These are phyloP conservation scores for Rana temporaria DNA, from an alignment of 2,113 vertebrate genomes.

Conservation along the genomic window DNA sequence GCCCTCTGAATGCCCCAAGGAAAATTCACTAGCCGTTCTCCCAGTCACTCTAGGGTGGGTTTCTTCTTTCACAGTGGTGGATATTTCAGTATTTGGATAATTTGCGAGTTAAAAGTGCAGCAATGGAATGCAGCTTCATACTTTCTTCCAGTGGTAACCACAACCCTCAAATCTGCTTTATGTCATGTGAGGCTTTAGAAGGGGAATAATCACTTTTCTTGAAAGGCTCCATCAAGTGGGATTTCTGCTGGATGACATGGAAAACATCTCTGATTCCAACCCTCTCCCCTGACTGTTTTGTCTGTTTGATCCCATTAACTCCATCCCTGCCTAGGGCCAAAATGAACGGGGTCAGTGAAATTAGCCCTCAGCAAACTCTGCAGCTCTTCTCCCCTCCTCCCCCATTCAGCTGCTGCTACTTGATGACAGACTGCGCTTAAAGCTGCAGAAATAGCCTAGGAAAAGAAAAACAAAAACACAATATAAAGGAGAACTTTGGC, in stretches of 20 bases:
- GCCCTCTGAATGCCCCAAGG: no score
- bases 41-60: no score
- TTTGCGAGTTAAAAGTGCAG: not conserved
- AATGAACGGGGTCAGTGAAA: constrained; percentile 45
- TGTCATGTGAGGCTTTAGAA: constrained; percentile 47
- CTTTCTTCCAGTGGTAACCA: not conserved
- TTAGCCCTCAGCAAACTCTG: constrained; percentile 6
- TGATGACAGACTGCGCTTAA: constrained; percentile 17
- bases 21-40: no score
- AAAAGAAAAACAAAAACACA: not conserved
- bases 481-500: not conserved
- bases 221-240: constrained; percentile 28
- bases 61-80: not conserved
- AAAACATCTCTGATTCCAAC: constrained; percentile 26
- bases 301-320: constrained; percentile 55
- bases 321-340: constrained; percentile 39
- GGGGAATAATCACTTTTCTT: constrained; percentile 38
- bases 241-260: constrained; percentile 34
- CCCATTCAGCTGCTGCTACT: constrained; percentile 9
- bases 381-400: constrained; percentile 1
- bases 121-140: constrained; percentile 34
- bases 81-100: not conserved
- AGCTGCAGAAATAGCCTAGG: not conserved
- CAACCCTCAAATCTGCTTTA: not conserved
- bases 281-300: constrained; percentile 40